A percentile compares a stretch with the other conserved stretches of the same genome.
Conservation (phyloP, 64 coral and sea anemone genomes). For the Orbicella faveolata region DNA sequence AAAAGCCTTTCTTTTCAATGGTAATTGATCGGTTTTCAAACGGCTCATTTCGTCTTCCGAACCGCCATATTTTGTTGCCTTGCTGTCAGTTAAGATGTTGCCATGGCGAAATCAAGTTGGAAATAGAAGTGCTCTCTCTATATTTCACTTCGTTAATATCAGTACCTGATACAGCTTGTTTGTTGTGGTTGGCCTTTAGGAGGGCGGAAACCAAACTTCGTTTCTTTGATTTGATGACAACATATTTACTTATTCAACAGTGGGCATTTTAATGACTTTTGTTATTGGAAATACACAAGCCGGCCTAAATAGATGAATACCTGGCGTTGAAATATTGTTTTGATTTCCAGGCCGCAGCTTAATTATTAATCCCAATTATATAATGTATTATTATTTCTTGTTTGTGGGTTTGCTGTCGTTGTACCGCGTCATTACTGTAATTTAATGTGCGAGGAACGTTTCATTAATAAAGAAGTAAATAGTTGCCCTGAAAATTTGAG, state of each 20-base stretch:
- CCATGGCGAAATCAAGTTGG: neutral
- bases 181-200: neutral
- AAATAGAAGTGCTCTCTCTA: neutral
- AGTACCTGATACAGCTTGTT: neutral
- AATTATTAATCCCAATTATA: too few relatives aligned
- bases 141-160: neutral
- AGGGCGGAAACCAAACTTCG: neutral
- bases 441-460: too few relatives aligned
- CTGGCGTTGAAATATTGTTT: neutral
- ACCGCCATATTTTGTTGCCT: neutral
- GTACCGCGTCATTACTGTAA: too few relatives aligned
- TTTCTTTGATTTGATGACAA: neutral
- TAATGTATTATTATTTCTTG: too few relatives aligned
- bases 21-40: neutral
- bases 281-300: neutral
- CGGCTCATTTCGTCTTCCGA: conserved; percentile 1
- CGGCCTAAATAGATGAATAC: neutral
- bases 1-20: neutral
- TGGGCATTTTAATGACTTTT: neutral
- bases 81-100: neutral
- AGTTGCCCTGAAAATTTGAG: too few relatives aligned
- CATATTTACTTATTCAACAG: neutral
- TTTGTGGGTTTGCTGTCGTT: too few relatives aligned
- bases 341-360: too few relatives aligned
- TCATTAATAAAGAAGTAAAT: too few relatives aligned